Conservation (phyloP, 2,797 vertebrate genomes). For the Sebastes trivittatus region DNA sequence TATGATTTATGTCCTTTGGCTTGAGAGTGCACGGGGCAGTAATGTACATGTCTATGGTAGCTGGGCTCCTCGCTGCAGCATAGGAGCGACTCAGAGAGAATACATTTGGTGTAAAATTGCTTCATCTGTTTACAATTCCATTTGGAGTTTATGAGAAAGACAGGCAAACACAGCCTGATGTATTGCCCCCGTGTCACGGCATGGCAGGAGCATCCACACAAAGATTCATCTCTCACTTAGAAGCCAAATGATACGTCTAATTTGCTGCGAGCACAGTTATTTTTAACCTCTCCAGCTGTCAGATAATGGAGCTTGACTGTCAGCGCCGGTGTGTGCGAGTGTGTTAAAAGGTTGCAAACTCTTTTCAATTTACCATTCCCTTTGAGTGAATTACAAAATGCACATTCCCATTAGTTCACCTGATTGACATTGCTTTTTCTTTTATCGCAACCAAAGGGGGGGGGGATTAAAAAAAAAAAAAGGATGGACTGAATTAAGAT, state of each 20-base stretch:
- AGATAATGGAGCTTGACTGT: slow-evolving; percentile 86
- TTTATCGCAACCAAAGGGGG: slow-evolving; percentile 73
- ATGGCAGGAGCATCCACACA: slow-evolving; percentile 85
- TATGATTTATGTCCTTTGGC: slow-evolving; percentile 81
- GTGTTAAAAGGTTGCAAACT: slow-evolving; percentile 84
- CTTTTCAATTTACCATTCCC: slow-evolving; percentile 83
- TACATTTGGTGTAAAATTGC: slow-evolving; percentile 81
- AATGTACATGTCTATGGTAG: slow-evolving; percentile 65
- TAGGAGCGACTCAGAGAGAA: slow-evolving; percentile 66
- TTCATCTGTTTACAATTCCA: slow-evolving; percentile 86
- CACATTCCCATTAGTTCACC: slow-evolving; percentile 79
- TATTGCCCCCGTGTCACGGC: slow-evolving; percentile 82
- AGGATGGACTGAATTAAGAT: slow-evolving; percentile 66
- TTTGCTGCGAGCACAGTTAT: slow-evolving; percentile 86
- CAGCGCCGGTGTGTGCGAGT: slow-evolving; percentile 75
- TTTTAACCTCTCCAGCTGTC: slow-evolving; percentile 88
- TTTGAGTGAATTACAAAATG: slow-evolving; percentile 85
- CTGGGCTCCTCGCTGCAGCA: slow-evolving; percentile 54
- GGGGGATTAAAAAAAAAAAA: slow-evolving; percentile 55
- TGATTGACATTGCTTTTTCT: slow-evolving; percentile 81
- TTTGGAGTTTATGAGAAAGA: slow-evolving; percentile 84
- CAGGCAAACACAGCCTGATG: slow-evolving; percentile 83
- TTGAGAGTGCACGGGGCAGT: slow-evolving; percentile 67
- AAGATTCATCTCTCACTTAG: slow-evolving; percentile 87
- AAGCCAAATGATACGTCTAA: slow-evolving; percentile 89